Percentiles rank a stretch among this genome's conserved stretches.
Evolutionary conservation across 2,113 vertebrate species (phyloP).

Genomic region (Nymphicus hollandicus): DNA sequence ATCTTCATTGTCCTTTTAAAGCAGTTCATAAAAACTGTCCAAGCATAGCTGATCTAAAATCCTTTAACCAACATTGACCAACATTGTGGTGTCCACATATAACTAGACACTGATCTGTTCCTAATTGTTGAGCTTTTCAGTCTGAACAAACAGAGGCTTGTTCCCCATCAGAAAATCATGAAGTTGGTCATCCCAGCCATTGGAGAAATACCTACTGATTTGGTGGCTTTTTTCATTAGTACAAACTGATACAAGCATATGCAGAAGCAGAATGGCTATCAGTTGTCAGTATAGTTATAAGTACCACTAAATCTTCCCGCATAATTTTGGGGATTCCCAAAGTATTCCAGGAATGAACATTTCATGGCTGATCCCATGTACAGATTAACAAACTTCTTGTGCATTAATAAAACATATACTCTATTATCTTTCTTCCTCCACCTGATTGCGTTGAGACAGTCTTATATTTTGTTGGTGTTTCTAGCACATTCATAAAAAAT

Average conservation of each 20-base stretch:
- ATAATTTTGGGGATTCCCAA: neutral
- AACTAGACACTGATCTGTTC: neutral
- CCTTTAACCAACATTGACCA: neutral
- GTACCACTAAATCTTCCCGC: neutral
- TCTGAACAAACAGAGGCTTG: neutral
- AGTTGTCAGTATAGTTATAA: neutral
- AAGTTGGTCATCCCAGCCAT: neutral
- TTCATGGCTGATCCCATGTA: neutral
- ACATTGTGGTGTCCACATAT: neutral
- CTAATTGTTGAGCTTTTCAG: neutral
- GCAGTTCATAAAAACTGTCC: neutral
- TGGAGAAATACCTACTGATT: neutral
- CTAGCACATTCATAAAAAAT: neutral
- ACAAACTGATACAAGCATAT: neutral
- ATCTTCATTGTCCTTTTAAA: neutral
- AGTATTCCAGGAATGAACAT: neutral
- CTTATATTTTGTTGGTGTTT: neutral
- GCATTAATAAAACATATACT: neutral
- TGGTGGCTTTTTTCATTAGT: neutral
- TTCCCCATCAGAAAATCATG: neutral
- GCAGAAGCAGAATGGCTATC: neutral
- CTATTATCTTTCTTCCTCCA: neutral
- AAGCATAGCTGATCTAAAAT: constrained; percentile 3
- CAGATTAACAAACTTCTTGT: neutral
- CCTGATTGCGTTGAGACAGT: neutral